Evolutionary conservation across 2,113 vertebrate species (phyloP).

Genomic region (Corydoras sp.): DNA sequence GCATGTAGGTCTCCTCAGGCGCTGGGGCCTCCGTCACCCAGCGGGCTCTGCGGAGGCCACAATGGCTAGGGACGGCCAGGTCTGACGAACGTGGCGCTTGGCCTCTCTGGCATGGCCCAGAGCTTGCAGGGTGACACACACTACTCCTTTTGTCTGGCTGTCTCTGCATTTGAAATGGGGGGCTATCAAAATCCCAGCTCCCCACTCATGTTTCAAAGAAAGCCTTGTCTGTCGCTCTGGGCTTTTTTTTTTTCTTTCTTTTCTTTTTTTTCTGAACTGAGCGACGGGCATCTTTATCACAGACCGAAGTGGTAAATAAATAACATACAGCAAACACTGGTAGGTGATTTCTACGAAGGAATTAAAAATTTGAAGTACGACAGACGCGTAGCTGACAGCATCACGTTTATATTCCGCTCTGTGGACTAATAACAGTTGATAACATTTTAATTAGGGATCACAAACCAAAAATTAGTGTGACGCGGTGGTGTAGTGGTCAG

Average conservation of each 20-base stretch:
- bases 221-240: constrained; percentile 62
- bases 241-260: constrained; percentile 15
- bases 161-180: constrained; percentile 76
- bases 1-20: constrained; percentile 78
- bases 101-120: constrained; percentile 77
- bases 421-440: too few relatives aligned
- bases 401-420: too few relatives aligned
- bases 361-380: too few relatives aligned
- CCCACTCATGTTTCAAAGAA: constrained; percentile 68
- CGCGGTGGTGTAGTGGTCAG: too few relatives aligned
- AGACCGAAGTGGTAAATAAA: background rate
- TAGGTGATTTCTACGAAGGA: too few relatives aligned
- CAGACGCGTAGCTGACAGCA: too few relatives aligned
- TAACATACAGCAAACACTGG: too few relatives aligned
- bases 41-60: constrained; percentile 73
- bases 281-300: background rate
- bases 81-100: constrained; percentile 57
- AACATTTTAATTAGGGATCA: too few relatives aligned
- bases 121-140: constrained; percentile 84
- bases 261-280: background rate
- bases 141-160: constrained; percentile 83
- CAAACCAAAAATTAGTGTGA: too few relatives aligned
- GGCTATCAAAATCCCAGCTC: constrained; percentile 73
- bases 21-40: constrained; percentile 68
- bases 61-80: constrained; percentile 76